These are phyloP conservation scores for Tautogolabrus adspersus DNA, from an alignment of 2,113 vertebrate genomes.

Conservation along the genomic window DNA sequence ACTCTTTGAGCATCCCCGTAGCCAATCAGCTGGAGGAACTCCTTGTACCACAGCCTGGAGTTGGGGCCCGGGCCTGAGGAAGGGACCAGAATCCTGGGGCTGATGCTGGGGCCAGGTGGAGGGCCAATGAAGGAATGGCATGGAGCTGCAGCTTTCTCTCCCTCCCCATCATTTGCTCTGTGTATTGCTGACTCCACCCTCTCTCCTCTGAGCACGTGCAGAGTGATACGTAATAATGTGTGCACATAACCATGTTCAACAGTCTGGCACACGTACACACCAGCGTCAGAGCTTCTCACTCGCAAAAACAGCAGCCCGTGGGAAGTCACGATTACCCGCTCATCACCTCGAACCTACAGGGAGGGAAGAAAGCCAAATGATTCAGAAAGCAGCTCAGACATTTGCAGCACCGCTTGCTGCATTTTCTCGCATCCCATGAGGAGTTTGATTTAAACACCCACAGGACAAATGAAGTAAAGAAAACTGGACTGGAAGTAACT, in stretches of 20 bases:
- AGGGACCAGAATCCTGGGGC: constrained; percentile 82
- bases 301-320: constrained; percentile 92
- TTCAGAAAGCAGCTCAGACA: not conserved
- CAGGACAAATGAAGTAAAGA: not conserved
- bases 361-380: not conserved
- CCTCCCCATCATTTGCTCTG: constrained; percentile 74
- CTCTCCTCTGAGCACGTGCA: constrained; percentile 90
- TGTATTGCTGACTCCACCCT: constrained; percentile 85
- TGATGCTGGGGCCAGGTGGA: constrained; percentile 68
- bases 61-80: constrained; percentile 79
- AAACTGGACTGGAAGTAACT: constrained; percentile 1
- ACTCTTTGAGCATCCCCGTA: constrained; percentile 94
- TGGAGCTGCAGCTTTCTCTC: constrained; percentile 33
- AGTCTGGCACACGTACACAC: constrained; percentile 94
- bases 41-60: constrained; percentile 93
- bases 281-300: constrained; percentile 87
- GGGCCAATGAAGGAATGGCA: constrained; percentile 61
- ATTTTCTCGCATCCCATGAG: not conserved
- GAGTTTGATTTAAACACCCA: not conserved
- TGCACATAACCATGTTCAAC: constrained; percentile 94
- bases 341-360: constrained; percentile 88
- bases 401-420: not conserved
- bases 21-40: constrained; percentile 95
- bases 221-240: constrained; percentile 86
- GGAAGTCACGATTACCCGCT: constrained; percentile 89